A percentile compares a stretch with the other conserved stretches of the same genome.
These are phyloP conservation scores for Carlito syrichta DNA, from an alignment of 2,113 vertebrate species.

Conservation along the genomic window DNA sequence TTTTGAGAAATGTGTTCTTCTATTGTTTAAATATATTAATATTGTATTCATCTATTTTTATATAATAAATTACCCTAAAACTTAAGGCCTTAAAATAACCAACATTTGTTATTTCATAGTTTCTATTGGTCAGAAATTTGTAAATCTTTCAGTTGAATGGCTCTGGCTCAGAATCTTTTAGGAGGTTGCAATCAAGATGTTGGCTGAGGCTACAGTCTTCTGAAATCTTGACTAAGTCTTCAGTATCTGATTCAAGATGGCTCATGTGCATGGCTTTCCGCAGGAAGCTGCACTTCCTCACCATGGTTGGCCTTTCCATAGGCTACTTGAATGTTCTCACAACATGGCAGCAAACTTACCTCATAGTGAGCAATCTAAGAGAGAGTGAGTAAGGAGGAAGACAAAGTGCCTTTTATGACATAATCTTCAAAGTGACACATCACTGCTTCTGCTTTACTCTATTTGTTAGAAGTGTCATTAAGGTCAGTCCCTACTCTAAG, in stretches of 20 bases:
- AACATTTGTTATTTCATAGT: background rate
- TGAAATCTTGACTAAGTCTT: background rate
- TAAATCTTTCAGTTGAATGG: background rate
- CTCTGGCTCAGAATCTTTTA: background rate
- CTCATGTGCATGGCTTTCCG: background rate
- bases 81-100: background rate
- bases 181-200: background rate
- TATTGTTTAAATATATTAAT: constrained; percentile 44
- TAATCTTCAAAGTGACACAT: background rate
- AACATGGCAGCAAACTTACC: background rate
- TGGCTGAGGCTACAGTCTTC: background rate
- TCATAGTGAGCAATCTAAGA: background rate
- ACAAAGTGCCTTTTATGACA: background rate
- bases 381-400: background rate
- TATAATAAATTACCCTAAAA: background rate
- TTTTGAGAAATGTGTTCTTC: constrained; percentile 61
- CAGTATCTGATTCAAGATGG: background rate
- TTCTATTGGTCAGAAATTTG: background rate
- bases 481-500: background rate
- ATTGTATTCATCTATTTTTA: background rate
- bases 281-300: background rate
- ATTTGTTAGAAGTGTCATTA: background rate
- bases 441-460: background rate
- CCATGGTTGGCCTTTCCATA: background rate
- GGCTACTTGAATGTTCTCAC: background rate